phyloP scores from a whole-genome alignment of 2,113 vertebrate species.

The Muntiacus muntjak region DNA sequence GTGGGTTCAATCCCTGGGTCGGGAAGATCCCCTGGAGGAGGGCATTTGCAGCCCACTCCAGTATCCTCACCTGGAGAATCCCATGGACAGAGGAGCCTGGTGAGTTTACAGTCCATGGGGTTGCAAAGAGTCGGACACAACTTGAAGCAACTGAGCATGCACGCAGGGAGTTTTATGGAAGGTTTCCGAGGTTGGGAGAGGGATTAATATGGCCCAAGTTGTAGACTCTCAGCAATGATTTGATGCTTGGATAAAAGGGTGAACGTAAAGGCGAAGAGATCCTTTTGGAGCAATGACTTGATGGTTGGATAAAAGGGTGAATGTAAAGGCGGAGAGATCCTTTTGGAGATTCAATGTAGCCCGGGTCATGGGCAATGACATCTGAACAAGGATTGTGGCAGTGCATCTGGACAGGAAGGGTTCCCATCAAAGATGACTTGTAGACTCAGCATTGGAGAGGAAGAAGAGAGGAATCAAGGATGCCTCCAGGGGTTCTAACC shows the following conservation, averaged over 20 bases:
- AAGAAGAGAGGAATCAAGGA: fast-evolving
- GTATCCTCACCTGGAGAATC: neutral
- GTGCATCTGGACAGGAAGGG: neutral
- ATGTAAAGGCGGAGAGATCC: neutral
- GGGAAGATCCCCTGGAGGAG: neutral
- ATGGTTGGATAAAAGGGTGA: neutral
- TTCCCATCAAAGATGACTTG: neutral
- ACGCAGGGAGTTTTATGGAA: fast-evolving
- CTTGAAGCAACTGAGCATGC: neutral
- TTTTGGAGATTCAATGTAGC: neutral
- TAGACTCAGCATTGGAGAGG: neutral
- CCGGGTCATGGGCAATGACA: neutral
- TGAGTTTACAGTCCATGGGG: neutral
- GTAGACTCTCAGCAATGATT: neutral
- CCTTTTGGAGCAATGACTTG: neutral
- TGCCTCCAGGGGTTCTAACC: neutral
- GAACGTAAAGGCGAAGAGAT: neutral
- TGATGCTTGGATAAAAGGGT: neutral
- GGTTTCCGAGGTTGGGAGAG: fast-evolving
- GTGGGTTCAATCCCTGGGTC: neutral
- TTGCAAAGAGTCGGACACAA: neutral
- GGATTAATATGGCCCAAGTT: neutral
- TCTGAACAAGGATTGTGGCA: neutral
- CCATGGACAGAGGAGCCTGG: neutral
- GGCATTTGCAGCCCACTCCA: neutral